Base-by-base conservation (phyloP, 1,140 invertebrate species). In the Brachionus plicatilis region DNA sequence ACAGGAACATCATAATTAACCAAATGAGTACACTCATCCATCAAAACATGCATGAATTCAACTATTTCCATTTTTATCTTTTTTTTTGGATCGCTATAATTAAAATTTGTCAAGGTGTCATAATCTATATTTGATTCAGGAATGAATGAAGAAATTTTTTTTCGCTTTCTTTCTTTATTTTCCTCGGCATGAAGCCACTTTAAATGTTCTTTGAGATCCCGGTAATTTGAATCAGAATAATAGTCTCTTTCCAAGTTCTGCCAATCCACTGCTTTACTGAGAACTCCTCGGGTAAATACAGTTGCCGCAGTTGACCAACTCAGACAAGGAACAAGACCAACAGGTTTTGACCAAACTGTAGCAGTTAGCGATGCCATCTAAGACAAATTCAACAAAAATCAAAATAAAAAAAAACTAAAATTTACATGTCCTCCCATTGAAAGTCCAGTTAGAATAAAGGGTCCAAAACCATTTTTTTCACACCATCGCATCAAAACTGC, bases 11-110 rank as follows among this genome's bases (percentile, higher is more conserved):
- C 93, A 87, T 96, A 99, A 89, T 98, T 97, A 84, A 93, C 94
- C 2, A 99, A 90, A 90, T 98, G 96, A 2, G 97, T 99, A 88
- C 95, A 99, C 90, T 99, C 95, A 88, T 99, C 96, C 97, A 99
- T 99, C 85, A 99, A 93, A 0, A 96, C 96, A 29, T 94, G 91
- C 97, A 99, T 99, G 27, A 78, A 60, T 9, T 68, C 84, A 17
- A 68, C 47, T 41, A 79, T 29, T 50, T 68, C 66, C 84, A 29
- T 45, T 29, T 89, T 92, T 37, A 85, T 87, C 86, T 17, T 86
- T 84, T 85, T 47, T 50, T 50, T 50, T 5, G 43, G 24, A 50
- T 50, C 72, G 24, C 27, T 27, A 11, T 76, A 27, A 20, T 50
- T 65, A 65, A 33, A 80, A 65, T 80, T 80, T 60, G 33, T 80